Percentiles rank a stretch among this genome's conserved stretches.
Conservation (phyloP, 2,113 vertebrate species). For the Lagopus leucura region DNA sequence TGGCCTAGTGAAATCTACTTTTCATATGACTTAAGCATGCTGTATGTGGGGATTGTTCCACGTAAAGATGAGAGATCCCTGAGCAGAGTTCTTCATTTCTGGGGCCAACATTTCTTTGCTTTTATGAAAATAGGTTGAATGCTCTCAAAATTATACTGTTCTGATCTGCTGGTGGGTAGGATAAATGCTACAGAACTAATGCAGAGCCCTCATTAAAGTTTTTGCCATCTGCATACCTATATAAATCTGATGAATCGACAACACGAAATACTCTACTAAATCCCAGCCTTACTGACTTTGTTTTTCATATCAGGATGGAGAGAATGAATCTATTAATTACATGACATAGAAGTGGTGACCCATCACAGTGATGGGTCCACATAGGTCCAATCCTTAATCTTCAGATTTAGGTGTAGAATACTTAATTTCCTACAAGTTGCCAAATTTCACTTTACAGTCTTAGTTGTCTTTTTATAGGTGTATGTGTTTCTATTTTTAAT, state of each 20-base stretch:
- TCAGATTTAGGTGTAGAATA: background rate
- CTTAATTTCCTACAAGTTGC: background rate
- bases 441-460: background rate
- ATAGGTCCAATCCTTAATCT: background rate
- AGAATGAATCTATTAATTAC: constrained; percentile 16
- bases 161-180: constrained; percentile 22
- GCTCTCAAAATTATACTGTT: constrained; percentile 53
- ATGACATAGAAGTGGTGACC: background rate
- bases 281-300: background rate
- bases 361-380: background rate
- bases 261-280: background rate
- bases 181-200: constrained; percentile 27
- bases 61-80: background rate
- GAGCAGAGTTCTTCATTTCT: background rate
- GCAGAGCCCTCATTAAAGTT: constrained; percentile 13
- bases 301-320: background rate
- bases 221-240: constrained; percentile 52
- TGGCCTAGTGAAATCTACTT: background rate
- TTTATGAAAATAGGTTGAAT: constrained; percentile 23
- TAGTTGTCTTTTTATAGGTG: background rate
- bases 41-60: background rate
- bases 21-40: background rate
- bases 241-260: constrained; percentile 26
- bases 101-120: background rate
- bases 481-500: background rate